Evolutionary conservation across 1,140 invertebrate species (phyloP).

Genomic region (Papilio dardanus): DNA sequence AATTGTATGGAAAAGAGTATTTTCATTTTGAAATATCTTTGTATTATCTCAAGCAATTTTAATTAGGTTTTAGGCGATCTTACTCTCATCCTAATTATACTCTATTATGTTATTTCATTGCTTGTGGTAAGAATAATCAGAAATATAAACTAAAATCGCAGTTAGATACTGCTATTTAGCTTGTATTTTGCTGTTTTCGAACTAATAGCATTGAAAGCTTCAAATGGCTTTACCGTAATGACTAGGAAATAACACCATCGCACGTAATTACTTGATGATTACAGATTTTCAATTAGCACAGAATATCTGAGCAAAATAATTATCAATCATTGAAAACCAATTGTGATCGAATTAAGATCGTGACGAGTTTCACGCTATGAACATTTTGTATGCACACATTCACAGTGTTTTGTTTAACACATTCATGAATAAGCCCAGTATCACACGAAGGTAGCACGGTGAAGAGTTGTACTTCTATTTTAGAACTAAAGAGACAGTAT

Average conservation of each 20-base stretch:
- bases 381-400: constrained; percentile 12
- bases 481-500: neutral
- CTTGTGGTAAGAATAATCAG: too few species aligned
- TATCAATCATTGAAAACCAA: neutral
- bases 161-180: too few species aligned
- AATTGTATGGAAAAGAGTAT: neutral
- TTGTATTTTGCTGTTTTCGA: neutral
- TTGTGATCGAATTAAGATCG: constrained; percentile 20
- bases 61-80: too few species aligned
- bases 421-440: neutral
- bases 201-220: neutral
- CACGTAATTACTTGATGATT: neutral
- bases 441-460: neutral
- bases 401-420: constrained; percentile 12
- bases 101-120: too few species aligned
- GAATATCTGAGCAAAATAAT: constrained; percentile 10
- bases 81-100: too few species aligned
- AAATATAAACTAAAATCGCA: too few species aligned
- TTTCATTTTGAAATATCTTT: neutral
- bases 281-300: neutral
- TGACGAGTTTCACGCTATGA: constrained; percentile 19
- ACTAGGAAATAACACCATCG: neutral
- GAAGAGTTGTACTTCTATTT: too few species aligned
- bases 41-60: too few species aligned
- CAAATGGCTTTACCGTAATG: neutral